Conservation (phyloP, 2,113 vertebrate genomes). For the Hyperoodon ampullatus region DNA sequence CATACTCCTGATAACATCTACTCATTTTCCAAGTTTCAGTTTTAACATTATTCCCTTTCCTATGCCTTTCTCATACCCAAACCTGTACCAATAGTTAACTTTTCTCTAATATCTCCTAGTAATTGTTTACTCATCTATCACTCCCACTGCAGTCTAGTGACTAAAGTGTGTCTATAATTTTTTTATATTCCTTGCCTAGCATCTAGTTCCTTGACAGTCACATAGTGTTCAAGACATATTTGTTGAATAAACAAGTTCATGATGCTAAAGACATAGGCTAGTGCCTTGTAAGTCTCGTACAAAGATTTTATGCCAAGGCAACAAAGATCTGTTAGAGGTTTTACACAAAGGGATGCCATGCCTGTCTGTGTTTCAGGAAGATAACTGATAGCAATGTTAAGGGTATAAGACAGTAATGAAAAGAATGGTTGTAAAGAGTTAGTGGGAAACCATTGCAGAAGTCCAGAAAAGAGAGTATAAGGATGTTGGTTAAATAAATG, state of each 20-base stretch:
- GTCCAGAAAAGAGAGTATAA: neutral
- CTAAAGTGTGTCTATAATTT: neutral
- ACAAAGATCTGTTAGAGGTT: neutral
- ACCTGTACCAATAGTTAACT: neutral
- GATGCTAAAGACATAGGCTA: neutral
- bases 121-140: neutral
- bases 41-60: neutral
- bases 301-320: constrained; percentile 30
- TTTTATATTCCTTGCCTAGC: neutral
- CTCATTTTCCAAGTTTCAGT: neutral
- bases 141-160: neutral
- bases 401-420: neutral
- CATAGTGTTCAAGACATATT: neutral
- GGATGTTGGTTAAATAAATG: neutral
- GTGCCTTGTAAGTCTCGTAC: neutral
- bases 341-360: neutral
- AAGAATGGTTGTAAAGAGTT: neutral
- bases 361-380: constrained; percentile 52
- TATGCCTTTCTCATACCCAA: neutral
- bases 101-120: neutral
- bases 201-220: neutral
- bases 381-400: neutral
- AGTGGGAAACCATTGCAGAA: neutral
- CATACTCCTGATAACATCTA: neutral
- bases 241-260: neutral